phyloP scores from a whole-genome alignment of 2,888 invertebrate species.

The Amiota mariae region DNA sequence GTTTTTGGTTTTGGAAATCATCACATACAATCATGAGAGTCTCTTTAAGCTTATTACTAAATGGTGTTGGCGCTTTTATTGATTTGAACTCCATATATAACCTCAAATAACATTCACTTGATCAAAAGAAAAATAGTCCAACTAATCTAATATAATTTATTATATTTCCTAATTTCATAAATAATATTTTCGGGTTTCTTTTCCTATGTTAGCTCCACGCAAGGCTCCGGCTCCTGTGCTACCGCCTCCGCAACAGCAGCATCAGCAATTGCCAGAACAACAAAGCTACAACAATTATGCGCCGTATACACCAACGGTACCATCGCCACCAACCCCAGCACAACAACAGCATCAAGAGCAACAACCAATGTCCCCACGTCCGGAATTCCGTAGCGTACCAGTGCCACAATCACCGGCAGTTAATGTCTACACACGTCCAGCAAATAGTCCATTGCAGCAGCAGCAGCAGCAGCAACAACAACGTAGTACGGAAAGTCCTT shows the following conservation, averaged over 20 bases:
- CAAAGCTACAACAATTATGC: slow-evolving; percentile 54
- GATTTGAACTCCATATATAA: slow-evolving; percentile 1
- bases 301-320: slow-evolving; percentile 53
- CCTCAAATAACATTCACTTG: slow-evolving; percentile 1
- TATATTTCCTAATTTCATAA: not conserved
- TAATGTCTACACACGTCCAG: slow-evolving; percentile 63
- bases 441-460: slow-evolving; percentile 60
- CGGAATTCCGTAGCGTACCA: slow-evolving; percentile 68
- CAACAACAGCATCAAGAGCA: slow-evolving; percentile 56
- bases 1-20: no score
- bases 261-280: slow-evolving; percentile 45
- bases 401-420: slow-evolving; percentile 65
- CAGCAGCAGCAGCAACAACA: slow-evolving; percentile 46
- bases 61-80: slow-evolving; percentile 57
- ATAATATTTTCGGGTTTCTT: slow-evolving; percentile 16
- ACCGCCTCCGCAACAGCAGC: slow-evolving; percentile 42
- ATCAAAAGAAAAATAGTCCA: slow-evolving; percentile 1
- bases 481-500: slow-evolving; percentile 52
- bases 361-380: slow-evolving; percentile 46
- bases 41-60: slow-evolving; percentile 48
- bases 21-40: not conserved
- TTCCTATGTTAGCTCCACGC: slow-evolving; percentile 29
- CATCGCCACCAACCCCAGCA: slow-evolving; percentile 54
- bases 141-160: not conserved
- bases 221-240: slow-evolving; percentile 38